Evolutionary conservation across 2,888 invertebrate species (phyloP), one percentile per base, ranked within the genome.

Genomic region (Chloromyia formosa): DNA sequence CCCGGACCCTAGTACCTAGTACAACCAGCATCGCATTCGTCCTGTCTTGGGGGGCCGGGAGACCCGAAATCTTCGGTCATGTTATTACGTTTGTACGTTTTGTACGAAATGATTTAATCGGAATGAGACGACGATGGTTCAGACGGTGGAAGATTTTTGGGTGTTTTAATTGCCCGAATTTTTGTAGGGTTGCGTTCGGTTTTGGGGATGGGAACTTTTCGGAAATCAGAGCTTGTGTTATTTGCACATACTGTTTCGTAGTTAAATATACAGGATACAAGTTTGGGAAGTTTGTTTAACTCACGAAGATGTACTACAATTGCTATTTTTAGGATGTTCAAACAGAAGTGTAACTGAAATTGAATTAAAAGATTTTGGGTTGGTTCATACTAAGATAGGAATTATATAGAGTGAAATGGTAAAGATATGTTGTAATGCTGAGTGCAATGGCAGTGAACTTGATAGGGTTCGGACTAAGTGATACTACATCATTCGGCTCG

Each of bases 111-210:
- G 16, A 40, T 71, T 40, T 18, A 56, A 40, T 71, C 14, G 71
- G 56, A 58, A 12, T 58, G 40, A 42, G 58, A 40, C 42, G 27
- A 35, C 27, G 27, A 71, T 18, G 20, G 58, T 40, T 40, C 40
- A 18, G 58, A 40, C 56, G 27, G 7, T 7, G 27, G 27, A 23
- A 71, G 71, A 35, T 35, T 35, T 69, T 69, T 69, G 22, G 42
- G 71, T 56, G 71, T 56, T 71, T 58, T 71, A 71, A 71, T 71
- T 71, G 69, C 69, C 20, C 12, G 69, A 54, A 35, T 69, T 66
- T n/a, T 18, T 40, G 20, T 7, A 35, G 27, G 7, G 27, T 35
- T 35, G 27, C 27, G 27, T 35, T 66, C 49, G 60, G 27, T 14
- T 60, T 60, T 35, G 27, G 27, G 27, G 27, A 35, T 35, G 27